Percentiles rank a stretch among this genome's conserved stretches.
phyloP scores from a whole-genome alignment of 2,797 vertebrate species.

The Orientallactaga sibirica region DNA sequence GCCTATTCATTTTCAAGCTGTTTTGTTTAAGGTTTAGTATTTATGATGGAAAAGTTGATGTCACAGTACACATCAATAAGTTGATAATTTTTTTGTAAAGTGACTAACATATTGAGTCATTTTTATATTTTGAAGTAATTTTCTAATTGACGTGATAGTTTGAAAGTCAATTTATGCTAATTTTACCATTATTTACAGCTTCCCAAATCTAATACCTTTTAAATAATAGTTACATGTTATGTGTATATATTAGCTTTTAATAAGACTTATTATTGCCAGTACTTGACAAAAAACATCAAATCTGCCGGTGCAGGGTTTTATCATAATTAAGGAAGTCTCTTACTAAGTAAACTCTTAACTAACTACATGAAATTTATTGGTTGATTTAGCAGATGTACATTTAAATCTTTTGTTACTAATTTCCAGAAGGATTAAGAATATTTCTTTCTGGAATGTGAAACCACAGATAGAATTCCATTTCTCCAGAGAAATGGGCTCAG shows the following conservation, averaged over 20 bases:
- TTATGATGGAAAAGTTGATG: neutral
- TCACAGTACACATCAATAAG: neutral
- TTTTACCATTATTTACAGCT: constrained; percentile 39
- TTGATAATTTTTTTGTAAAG: constrained; percentile 53
- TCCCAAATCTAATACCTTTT: constrained; percentile 13
- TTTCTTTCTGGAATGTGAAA: constrained; percentile 75
- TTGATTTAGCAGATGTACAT: constrained; percentile 41
- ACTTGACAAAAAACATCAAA: constrained; percentile 25
- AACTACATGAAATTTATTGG: constrained; percentile 45
- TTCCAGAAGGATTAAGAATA: constrained; percentile 68
- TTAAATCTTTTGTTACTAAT: constrained; percentile 68
- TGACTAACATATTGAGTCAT: neutral
- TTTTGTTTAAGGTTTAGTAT: constrained; percentile 37
- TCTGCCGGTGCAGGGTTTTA: neutral
- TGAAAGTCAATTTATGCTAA: constrained; percentile 44
- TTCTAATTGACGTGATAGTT: constrained; percentile 29
- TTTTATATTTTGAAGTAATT: constrained; percentile 49
- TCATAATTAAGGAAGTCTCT: constrained; percentile 54
- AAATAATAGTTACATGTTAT: constrained; percentile 27
- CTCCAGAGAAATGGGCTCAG: constrained; percentile 40
- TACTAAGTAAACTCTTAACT: constrained; percentile 60
- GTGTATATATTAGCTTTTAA: neutral
- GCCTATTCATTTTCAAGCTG: neutral
- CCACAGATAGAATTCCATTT: constrained; percentile 64
- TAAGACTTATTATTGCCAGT: neutral